Percentiles rank a stretch among this genome's conserved stretches.
Conservation (phyloP, 2,888 invertebrate species). For the Aleiodes leptofemur region DNA sequence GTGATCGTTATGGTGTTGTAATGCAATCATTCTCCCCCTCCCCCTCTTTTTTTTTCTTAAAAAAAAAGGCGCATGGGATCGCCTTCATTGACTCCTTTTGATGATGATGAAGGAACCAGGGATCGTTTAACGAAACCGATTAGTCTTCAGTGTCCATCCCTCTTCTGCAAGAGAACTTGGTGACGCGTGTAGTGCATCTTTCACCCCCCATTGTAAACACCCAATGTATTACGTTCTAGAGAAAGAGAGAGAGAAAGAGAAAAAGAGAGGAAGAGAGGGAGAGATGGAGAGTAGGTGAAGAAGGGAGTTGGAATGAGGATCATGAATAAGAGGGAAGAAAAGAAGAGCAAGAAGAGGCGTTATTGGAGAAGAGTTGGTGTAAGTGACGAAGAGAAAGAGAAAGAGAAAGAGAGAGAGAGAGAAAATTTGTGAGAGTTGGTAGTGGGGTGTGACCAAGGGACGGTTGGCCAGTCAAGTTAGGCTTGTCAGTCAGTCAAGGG, state of each 20-base stretch:
- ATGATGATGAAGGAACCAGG: constrained; percentile 41
- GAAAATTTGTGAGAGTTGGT: constrained; percentile 20
- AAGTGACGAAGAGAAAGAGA: constrained; percentile 16
- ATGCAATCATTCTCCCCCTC: constrained; percentile 65
- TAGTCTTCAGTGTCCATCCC: constrained; percentile 71
- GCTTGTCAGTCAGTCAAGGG: constrained; percentile 50
- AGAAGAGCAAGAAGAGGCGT: constrained; percentile 43
- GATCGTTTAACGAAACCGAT: constrained; percentile 70
- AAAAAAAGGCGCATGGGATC: constrained; percentile 47
- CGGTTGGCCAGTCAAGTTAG: constrained; percentile 45
- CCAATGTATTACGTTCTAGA: background rate
- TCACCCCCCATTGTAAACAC: background rate
- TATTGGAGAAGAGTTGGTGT: constrained; percentile 46
- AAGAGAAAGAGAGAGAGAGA: too few relatives aligned
- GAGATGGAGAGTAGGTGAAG: constrained; percentile 54
- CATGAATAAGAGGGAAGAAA: constrained; percentile 19
- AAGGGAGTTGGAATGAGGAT: constrained; percentile 55
- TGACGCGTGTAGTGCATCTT: constrained; percentile 54
- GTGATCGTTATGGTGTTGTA: constrained; percentile 68
- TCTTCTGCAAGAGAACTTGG: constrained; percentile 56
- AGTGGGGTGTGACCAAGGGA: constrained; percentile 48
- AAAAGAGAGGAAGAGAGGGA: background rate
- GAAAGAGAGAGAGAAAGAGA: constrained; percentile 51
- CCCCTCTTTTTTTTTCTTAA: constrained; percentile 27
- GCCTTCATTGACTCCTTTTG: constrained; percentile 26